Base-by-base conservation (phyloP, 2,113 vertebrate species). In the Thinocorus orbignyianus region DNA sequence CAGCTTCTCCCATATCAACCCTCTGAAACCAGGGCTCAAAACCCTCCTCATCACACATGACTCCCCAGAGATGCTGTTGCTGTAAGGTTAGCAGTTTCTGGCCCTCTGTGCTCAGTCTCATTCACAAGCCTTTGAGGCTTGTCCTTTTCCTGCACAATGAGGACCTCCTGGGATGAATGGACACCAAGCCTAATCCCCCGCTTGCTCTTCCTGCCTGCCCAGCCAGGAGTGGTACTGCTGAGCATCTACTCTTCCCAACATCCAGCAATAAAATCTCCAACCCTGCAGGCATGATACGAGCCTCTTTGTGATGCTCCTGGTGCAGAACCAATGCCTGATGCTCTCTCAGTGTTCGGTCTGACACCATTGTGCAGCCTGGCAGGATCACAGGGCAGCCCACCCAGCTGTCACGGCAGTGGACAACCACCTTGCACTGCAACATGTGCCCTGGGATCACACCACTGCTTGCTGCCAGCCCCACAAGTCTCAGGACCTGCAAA, bases 361-460 rank as follows among this genome's bases (percentile, higher is more conserved):
- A 49, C 52, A 26, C 12, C 35, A 16, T 0, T 13, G 31, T 6
- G 26, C 72, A 30, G 17, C 11, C 44, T 57, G 30, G 51, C 19
- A 55, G 44, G 6, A 22, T 79, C 19, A 70, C 48, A 52, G 51
- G 35, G 39, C 85, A 72, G 57, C 51, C 0, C 4, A 39, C 25
- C 39, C 44, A 31, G 26, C 22, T 8, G 22, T 37, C 49, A n/a
- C 0, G 0, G 69, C 44, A 52, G 14, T 1, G 8, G 35, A 25
- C n/a, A 81, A 30, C 15, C 62, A 35, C 39, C 44, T 65, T 10
- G 0, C 54, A 20, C 11, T 2, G 2, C 17, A 24, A 22, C 0
- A 0, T 6, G 15, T 28, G 30, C 46, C 23, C 17, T 3, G 2
- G 15, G 18, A 13, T 71, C 2, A 0, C 0, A 0, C 28, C 3